Conservation (phyloP, 2,888 invertebrate species). For the Dinocampus coccinellae region DNA sequence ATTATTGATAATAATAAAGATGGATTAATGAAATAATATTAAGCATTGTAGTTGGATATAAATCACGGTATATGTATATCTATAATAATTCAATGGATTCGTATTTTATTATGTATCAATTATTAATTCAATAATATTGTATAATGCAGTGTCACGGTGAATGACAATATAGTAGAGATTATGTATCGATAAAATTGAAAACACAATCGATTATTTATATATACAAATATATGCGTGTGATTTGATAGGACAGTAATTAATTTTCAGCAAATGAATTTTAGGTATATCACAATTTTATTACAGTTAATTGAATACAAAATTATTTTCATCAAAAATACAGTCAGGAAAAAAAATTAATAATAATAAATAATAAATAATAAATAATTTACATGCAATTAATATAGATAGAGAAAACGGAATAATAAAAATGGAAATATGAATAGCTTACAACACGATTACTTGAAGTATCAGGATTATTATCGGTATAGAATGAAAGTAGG, state of each 20-base stretch:
- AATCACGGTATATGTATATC: no score
- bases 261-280: neutral
- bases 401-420: no score
- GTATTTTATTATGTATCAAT: neutral
- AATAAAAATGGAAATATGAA: neutral
- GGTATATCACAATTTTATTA: neutral
- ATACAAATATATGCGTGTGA: neutral
- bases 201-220: neutral
- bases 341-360: no score
- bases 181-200: neutral
- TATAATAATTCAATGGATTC: constrained; percentile 16
- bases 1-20: neutral
- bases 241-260: neutral
- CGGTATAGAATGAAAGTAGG: neutral
- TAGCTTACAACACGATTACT: neutral
- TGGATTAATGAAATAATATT: neutral
- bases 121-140: constrained; percentile 17
- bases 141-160: constrained; percentile 14
- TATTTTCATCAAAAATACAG: neutral
- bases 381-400: neutral
- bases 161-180: neutral
- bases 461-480: neutral
- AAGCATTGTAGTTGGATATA: neutral
- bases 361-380: no score
- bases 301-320: neutral